Evolutionary conservation across 1,140 invertebrate species (phyloP), one percentile per base, ranked within the genome.

Genomic region (Drosophila hydei): DNA sequence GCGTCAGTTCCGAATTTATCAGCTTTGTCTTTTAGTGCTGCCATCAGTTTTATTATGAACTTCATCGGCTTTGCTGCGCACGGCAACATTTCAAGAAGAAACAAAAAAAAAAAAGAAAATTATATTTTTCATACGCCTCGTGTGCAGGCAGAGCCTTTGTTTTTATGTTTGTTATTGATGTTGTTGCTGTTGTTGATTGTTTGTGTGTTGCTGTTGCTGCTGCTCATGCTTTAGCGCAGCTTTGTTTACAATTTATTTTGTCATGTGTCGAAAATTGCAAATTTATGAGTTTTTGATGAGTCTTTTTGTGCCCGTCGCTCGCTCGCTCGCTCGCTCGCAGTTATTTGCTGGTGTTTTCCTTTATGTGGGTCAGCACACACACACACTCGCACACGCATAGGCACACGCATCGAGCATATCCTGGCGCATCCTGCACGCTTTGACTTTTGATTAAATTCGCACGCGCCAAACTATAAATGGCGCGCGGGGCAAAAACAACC

Each of bases 251-350:
- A 85, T 87, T 87, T 87, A 77, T 87, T 87, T 87, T 87, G 81
- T 87, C 81, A 87, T 87, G 81, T 87, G 81, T 87, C 77, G 81
- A 87, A 87, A 87, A 87, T 87, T 75, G 81, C 77, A 87, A 87
- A 87, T 87, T 87, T 87, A 87, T 87, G 81, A 87, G 81, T 85
- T 85, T 85, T 85, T 85, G 81, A 85, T 85, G 80, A 87, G 81
- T 77, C 77, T 85, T 85, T 85, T 85, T 85, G 79, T 84, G 79
- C 62, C 72, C 56, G 69, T 76, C 62, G 70, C 60, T 75, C 50
- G 65, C 63, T 43, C 27, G 65, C 63, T 43, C 27, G 30, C 30
- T 33, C 54, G 58, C 61, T 58, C 43, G 47, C 43, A 64, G 69
- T 77, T 69, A 69, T 74, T 43, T 64, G 60, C 73, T 73, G 61